A percentile compares a stretch with the other conserved stretches of the same genome.
These are phyloP conservation scores for Menidia menidia DNA, from an alignment of 2,797 vertebrate genomes.

Conservation along the genomic window DNA sequence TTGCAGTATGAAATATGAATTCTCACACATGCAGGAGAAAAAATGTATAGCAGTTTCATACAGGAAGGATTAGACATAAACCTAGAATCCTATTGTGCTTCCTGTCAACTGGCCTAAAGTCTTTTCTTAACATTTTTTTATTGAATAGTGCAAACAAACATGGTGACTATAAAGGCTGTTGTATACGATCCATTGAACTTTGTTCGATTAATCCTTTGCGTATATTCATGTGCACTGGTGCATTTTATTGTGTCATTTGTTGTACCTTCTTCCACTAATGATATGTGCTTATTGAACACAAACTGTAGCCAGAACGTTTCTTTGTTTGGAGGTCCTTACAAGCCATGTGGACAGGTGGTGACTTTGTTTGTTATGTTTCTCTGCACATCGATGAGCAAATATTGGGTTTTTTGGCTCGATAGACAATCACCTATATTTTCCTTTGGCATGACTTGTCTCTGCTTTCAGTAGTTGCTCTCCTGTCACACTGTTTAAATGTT, in stretches of 20 bases:
- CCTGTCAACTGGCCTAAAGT: too few relatives aligned
- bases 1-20: too few relatives aligned
- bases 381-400: slow-evolving; percentile 44
- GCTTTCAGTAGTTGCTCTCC: slow-evolving; percentile 25
- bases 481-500: slow-evolving; percentile 14
- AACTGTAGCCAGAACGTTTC: slow-evolving; percentile 35
- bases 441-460: slow-evolving; percentile 12
- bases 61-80: too few relatives aligned
- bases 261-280: background rate
- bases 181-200: background rate
- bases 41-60: too few relatives aligned
- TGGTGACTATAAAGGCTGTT: background rate
- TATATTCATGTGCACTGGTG: too few relatives aligned
- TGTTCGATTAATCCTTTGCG: background rate
- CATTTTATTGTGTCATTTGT: background rate
- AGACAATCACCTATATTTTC: slow-evolving; percentile 28
- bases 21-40: too few relatives aligned
- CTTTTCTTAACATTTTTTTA: too few relatives aligned
- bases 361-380: slow-evolving; percentile 36
- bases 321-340: slow-evolving; percentile 28
- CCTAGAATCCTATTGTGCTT: too few relatives aligned
- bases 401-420: slow-evolving; percentile 35
- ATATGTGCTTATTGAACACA: slow-evolving; percentile 3
- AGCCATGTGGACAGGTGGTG: slow-evolving; percentile 6
- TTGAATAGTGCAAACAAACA: too few relatives aligned